Evolutionary conservation across 2,888 invertebrate species (phyloP), one percentile per base, ranked within the genome.

Genomic region (Polyommatus icarus): DNA sequence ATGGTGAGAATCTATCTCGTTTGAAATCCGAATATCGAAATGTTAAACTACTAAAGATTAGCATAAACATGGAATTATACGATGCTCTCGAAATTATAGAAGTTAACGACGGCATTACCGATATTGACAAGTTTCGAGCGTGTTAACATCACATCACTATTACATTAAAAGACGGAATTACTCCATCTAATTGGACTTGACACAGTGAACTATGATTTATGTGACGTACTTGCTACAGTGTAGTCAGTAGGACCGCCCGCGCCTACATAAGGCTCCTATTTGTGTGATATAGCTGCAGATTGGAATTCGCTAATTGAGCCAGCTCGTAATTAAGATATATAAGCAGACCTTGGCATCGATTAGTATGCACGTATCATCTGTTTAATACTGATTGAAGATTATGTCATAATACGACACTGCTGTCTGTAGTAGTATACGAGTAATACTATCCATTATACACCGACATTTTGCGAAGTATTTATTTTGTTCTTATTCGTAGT

Each of bases 181-280:
- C 12, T 18, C 46, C 46, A 24, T 73, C 50, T 75, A 2, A 75
- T 54, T 54, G 54, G 18, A 5, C 75, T 75, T 75, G 54, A 32
- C 75, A 75, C 24, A 75, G 24, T 54, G 75, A 75, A 75, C 7
- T 73, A 73, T 50, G 50, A 73, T 46, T 75, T 54, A 54, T 75
- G 12, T 50, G 20, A 20, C 59, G 20, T 10, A 20, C 20, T 20
- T 20, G 10, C 8, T 67, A 4, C 20, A 24, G 24, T 15, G 29
- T 12, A 67, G 12, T 67, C 24, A 12, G 24, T 67, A 15, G 61
- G 59, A 20, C 24, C 20, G n/a, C n/a, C 7, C 7, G 8, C 7
- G 20, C 8, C 8, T 10, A 7, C 24, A 36, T n/a, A 20, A 40
- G 40, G 40, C 2, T 20, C 10, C 40, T 40, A 73, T 46, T 40